Evolutionary conservation across 2,797 vertebrate genomes (phyloP).

Genomic region (Lepilemur septentrionalis): DNA sequence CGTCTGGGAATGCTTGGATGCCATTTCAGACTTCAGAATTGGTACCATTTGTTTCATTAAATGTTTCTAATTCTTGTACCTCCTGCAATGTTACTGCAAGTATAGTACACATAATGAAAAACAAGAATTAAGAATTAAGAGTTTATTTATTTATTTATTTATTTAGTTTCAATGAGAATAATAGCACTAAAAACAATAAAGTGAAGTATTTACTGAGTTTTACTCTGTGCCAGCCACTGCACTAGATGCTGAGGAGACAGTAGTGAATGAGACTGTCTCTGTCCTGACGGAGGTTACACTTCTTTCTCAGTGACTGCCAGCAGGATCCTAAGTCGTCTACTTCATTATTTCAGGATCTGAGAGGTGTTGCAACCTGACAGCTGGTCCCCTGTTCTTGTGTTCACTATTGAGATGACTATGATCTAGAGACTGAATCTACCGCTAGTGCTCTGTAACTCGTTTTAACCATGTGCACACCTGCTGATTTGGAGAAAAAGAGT

Average conservation of each 20-base stretch:
- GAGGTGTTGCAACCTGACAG: neutral
- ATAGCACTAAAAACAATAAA: neutral
- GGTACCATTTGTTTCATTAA: conserved; percentile 6
- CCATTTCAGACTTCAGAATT: neutral
- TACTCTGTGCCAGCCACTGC: neutral
- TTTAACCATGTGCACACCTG: neutral
- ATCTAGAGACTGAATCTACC: neutral
- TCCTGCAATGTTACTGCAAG: neutral
- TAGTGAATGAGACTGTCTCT: neutral
- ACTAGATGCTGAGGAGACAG: neutral
- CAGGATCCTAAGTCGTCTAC: neutral
- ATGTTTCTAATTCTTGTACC: neutral
- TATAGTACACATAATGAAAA: neutral
- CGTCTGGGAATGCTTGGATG: neutral
- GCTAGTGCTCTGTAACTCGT: neutral
- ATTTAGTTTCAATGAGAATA: neutral
- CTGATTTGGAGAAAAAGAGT: neutral
- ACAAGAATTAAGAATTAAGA: neutral
- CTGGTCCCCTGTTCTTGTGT: neutral
- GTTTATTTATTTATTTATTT: no score
- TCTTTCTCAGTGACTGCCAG: neutral
- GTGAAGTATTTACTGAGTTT: neutral
- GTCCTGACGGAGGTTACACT: neutral
- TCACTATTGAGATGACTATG: neutral
- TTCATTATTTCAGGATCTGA: neutral